Percentiles rank a stretch among this genome's conserved stretches.
These are phyloP conservation scores for Scrobipalpa costella DNA, from an alignment of 2,888 invertebrate genomes.

Conservation along the genomic window DNA sequence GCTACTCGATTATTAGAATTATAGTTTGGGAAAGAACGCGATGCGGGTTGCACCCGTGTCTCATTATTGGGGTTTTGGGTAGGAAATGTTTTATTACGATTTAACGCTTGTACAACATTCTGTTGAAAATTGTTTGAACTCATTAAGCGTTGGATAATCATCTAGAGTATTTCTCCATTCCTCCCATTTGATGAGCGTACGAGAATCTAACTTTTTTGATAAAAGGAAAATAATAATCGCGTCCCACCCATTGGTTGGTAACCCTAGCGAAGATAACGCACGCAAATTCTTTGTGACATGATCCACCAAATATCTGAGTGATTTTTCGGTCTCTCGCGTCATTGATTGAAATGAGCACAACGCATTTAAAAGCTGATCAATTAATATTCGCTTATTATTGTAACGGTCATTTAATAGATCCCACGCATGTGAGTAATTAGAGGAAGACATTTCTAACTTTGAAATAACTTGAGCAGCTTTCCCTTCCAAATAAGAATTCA, in stretches of 20 bases:
- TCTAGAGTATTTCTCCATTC: too few relatives aligned
- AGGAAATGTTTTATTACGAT: too few relatives aligned
- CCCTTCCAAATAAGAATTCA: conserved; percentile 35
- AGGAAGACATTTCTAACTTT: conserved; percentile 31
- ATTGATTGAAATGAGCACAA: conserved; percentile 32
- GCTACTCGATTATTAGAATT: not conserved
- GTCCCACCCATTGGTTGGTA: too few relatives aligned
- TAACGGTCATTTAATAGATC: too few relatives aligned
- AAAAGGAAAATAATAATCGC: too few relatives aligned
- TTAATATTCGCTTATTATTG: conserved; percentile 31
- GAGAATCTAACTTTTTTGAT: too few relatives aligned
- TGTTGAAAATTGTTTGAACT: too few relatives aligned
- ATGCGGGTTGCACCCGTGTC: not conserved
- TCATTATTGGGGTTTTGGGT: conserved; percentile 14
- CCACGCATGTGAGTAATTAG: conserved; percentile 31
- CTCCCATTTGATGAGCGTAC: too few relatives aligned
- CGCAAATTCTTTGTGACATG: conserved; percentile 37
- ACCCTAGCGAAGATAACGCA: conserved; percentile 34
- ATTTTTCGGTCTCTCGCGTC: conserved; percentile 32
- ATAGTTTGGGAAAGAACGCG: not conserved
- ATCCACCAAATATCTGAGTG: conserved; percentile 35
- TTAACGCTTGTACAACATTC: too few relatives aligned
- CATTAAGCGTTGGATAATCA: too few relatives aligned
- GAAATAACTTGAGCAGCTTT: conserved; percentile 35
- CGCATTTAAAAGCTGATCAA: conserved; percentile 34